Evolutionary conservation across 2,113 vertebrate genomes (phyloP), one percentile per base, ranked within the genome.

Genomic region (Talpa occidentalis): DNA sequence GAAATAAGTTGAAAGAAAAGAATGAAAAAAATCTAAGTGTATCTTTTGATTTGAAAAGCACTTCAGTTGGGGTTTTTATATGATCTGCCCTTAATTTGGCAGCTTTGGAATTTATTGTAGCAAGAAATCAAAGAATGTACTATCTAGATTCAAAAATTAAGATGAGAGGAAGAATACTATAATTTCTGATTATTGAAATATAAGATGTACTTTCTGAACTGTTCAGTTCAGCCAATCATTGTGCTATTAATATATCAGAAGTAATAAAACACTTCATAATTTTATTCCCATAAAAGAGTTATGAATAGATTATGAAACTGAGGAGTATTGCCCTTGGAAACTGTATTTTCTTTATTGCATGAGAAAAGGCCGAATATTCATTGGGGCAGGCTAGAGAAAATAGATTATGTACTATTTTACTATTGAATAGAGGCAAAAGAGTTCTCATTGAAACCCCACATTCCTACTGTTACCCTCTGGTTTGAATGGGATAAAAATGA

Each of bases 1-100:
- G 24, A 84, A 72, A n/a, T 86, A 93, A 77, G 2, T 91, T 62
- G 10, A 67, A 87, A 94, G 37, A 81, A 64, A 94, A 79, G 40
- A 44, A 60, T 91, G 32, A 81, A 85, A 11, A 90, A 77, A 89
- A 49, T 49, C 26, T 19, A 93, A 92, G 78, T 5, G 0, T 84
- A 32, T 54, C 47, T 91, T 93, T 94, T 91, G 60, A 85, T 77
- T 81, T 86, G 74, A 85, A 77, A 89, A 77, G 16, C 60, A 82
- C 28, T 14, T 79, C 73, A 86, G 10, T 86, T 87, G 47, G 66
- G 19, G 32, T 80, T 86, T 83, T 88, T 88, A 62, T 88, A 37
- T 78, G 42, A 47, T 83, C n/a, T 2, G 35, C 19, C 10, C 94
- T 91, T 93, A 66, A 96, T 19, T 80, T 80, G 78, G 60, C 14